Base-by-base conservation (phyloP, 2,797 vertebrate species). In the Craterocephalus amniculus region DNA sequence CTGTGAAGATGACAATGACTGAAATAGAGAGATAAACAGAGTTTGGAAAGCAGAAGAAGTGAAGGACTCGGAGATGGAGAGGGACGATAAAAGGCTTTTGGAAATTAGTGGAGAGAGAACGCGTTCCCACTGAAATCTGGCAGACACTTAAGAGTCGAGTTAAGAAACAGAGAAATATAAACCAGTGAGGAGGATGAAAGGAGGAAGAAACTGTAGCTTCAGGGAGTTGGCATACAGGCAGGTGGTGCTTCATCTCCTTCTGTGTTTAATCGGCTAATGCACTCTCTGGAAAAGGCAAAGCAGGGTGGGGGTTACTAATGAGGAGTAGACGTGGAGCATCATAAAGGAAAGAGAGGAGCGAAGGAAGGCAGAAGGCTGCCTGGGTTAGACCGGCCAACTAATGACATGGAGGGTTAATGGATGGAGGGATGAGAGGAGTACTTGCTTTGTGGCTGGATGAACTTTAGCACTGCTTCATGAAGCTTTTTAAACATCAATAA, bases 261-360 rank as follows among this genome's bases (percentile, higher is more conserved):
- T 55, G 52, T 36, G 60, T 80, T 80, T 80, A 86, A 86, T 88
- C 70, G 60, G 64, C 83, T 86, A 88, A 85, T 86, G 84, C 76
- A 72, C 71, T 57, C n/a, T 18, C 78, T 81, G 84, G 79, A 83
- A 66, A 16, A 20, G 40, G 43, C 7, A 3, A 22, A 2, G 22
- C 45, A 10, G 27, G 45, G 12, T 20, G 29, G 35, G n/a, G 59
- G 43, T 49, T 9, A 31, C 63, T 76, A 78, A 81, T 73, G 70
- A 74, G 68, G 56, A 67, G 38, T 4, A 26, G 60, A 54, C 74
- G 26, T 63, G 62, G 56, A 61, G 4, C n/a, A 55, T 74, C 71
- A 68, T 34, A 66, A 54, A 74, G 59, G 56, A 48, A 40, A 71
- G 40, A 52, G 70, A 54, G 57, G 59, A 22, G 13, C 22, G 76